A percentile compares a stretch with the other conserved stretches of the same genome.
Evolutionary conservation across 2,888 invertebrate genomes (phyloP).

Genomic region (Diplolepis rosae): DNA sequence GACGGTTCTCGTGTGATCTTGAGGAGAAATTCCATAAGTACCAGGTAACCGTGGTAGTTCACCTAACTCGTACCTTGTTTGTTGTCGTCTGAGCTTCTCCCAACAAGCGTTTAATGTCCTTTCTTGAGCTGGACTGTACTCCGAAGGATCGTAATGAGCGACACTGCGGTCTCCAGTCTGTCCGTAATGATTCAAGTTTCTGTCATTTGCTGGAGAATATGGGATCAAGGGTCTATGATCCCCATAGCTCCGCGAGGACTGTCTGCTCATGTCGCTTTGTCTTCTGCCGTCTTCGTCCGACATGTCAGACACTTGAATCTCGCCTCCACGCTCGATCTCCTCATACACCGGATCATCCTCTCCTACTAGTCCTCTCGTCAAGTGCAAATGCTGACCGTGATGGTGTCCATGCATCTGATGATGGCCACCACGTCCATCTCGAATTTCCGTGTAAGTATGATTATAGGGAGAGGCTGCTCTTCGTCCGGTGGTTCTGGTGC

Average conservation of each 20-base stretch:
- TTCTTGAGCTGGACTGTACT: slow-evolving; percentile 64
- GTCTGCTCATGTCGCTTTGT: slow-evolving; percentile 82
- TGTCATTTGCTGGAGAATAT: slow-evolving; percentile 81
- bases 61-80: slow-evolving; percentile 68
- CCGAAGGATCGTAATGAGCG: slow-evolving; percentile 57
- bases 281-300: slow-evolving; percentile 86
- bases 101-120: slow-evolving; percentile 67
- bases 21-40: slow-evolving; percentile 62
- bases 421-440: slow-evolving; percentile 74
- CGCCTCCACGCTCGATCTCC: slow-evolving; percentile 82
- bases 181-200: slow-evolving; percentile 68
- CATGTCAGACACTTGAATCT: slow-evolving; percentile 84
- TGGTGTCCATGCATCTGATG: slow-evolving; percentile 72
- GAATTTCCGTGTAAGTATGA: slow-evolving; percentile 87
- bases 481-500: slow-evolving; percentile 72
- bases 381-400: slow-evolving; percentile 77
- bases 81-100: slow-evolving; percentile 68
- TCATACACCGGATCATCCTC: slow-evolving; percentile 87
- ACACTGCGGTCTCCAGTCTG: slow-evolving; percentile 54
- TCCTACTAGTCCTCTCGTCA: slow-evolving; percentile 59
- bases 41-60: slow-evolving; percentile 63
- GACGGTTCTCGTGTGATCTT: slow-evolving; percentile 75
- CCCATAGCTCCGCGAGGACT: slow-evolving; percentile 84
- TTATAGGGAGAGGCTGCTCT: slow-evolving; percentile 78
- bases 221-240: slow-evolving; percentile 88